These are phyloP conservation scores for Perizoma affinitatum DNA, from an alignment of 2,888 invertebrate species.

Conservation along the genomic window DNA sequence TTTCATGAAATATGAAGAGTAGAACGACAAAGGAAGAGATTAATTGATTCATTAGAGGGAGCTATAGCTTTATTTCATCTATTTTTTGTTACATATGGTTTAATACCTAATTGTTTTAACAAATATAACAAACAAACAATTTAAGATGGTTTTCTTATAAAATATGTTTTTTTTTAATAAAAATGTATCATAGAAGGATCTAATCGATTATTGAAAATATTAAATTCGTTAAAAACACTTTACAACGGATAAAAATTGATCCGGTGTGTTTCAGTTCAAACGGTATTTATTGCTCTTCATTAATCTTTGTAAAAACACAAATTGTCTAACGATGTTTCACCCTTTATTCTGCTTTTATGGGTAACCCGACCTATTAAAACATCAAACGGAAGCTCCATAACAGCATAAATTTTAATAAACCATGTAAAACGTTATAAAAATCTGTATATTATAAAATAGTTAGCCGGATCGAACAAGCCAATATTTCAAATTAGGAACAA, in stretches of 20 bases:
- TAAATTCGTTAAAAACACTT: constrained; percentile 26
- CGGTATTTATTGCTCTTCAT: constrained; percentile 53
- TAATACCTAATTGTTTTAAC: no score
- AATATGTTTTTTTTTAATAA: background rate
- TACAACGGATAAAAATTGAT: constrained; percentile 28
- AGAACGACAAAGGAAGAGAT: constrained; percentile 28
- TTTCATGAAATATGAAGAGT: constrained; percentile 18
- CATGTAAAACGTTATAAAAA: constrained; percentile 58
- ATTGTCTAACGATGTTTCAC: constrained; percentile 64
- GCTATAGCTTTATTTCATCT: constrained; percentile 26
- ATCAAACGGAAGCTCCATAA: constrained; percentile 75
- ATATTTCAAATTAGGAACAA: constrained; percentile 83
- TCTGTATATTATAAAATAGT: constrained; percentile 54
- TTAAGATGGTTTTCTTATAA: no score
- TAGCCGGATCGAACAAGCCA: constrained; percentile 64
- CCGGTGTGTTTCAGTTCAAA: constrained; percentile 35
- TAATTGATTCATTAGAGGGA: constrained; percentile 32
- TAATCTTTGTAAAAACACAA: constrained; percentile 61
- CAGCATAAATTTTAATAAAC: constrained; percentile 69
- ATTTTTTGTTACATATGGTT: no score
- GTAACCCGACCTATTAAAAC: constrained; percentile 60
- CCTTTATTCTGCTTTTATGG: constrained; percentile 65
- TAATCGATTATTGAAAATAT: constrained; percentile 12
- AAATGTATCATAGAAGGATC: no score
- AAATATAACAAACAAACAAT: no score